Evolutionary conservation across 2,888 invertebrate genomes (phyloP).

Genomic region (Allolobophora icterica): DNA sequence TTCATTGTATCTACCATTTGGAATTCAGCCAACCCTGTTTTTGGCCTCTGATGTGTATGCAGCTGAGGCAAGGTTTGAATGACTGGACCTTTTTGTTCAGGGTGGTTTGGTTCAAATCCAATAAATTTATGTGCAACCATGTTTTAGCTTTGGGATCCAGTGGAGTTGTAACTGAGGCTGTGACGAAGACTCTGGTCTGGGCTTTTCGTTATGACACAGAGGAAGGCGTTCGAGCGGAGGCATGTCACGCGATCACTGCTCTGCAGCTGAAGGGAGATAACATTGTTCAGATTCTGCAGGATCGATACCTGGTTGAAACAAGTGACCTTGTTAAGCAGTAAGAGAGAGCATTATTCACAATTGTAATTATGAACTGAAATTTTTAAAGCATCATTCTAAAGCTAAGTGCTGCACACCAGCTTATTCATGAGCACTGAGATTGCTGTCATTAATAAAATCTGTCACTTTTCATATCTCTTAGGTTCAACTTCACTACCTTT

Average conservation of each 20-base stretch:
- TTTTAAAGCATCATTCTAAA: no score
- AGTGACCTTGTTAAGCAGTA: slow-evolving; percentile 60
- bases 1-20: no score
- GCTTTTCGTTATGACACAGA: slow-evolving; percentile 62
- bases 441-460: no score
- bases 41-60: not conserved
- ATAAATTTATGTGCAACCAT: not conserved
- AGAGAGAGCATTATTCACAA: not conserved
- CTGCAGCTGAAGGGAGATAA: slow-evolving; percentile 56
- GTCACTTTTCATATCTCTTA: no score
- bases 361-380: not conserved
- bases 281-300: slow-evolving; percentile 60
- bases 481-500: no score
- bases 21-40: not conserved
- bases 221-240: slow-evolving; percentile 62
- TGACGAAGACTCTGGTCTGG: slow-evolving; percentile 61
- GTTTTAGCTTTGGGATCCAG: slow-evolving; percentile 61
- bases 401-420: no score
- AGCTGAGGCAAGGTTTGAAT: no score
- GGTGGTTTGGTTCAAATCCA: not conserved
- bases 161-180: slow-evolving; percentile 54
- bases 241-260: slow-evolving; percentile 59
- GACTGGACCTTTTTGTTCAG: not conserved
- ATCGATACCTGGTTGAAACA: slow-evolving; percentile 61
- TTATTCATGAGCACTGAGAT: no score